phyloP scores from a whole-genome alignment of 64 coral and sea anemone species.

The Anthopleura sola region DNA sequence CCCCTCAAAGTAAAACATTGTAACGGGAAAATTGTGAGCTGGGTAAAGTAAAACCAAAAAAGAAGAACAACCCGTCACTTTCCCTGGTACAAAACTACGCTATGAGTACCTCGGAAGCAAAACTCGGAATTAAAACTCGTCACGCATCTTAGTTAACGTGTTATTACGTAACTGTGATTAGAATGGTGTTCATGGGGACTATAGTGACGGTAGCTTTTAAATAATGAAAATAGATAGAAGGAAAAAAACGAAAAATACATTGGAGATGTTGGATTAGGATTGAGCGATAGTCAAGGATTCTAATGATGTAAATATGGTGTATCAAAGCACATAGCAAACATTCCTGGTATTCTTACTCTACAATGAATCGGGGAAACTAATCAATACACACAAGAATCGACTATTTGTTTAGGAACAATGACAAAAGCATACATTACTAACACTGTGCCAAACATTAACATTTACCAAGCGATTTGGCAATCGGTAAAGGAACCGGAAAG shows the following conservation, averaged over 20 bases:
- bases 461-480: not conserved
- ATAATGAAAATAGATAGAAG: not conserved
- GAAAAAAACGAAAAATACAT: not conserved
- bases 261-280: not conserved
- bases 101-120: too few relatives aligned
- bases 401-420: not conserved
- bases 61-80: too few relatives aligned
- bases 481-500: not conserved
- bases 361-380: not conserved
- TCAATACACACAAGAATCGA: not conserved
- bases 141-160: not conserved
- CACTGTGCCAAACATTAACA: not conserved
- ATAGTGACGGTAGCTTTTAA: too few relatives aligned
- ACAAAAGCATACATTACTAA: not conserved
- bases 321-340: not conserved
- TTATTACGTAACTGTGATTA: not conserved
- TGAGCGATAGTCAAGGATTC: not conserved
- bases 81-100: too few relatives aligned
- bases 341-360: not conserved
- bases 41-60: too few relatives aligned
- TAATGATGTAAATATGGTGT: not conserved
- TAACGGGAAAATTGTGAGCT: too few relatives aligned
- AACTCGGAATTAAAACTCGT: too few relatives aligned
- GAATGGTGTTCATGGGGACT: not conserved
- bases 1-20: too few relatives aligned